These are phyloP conservation scores for Steinernema carpocapsae DNA, from an alignment of 2,888 invertebrate species.

Conservation along the genomic window DNA sequence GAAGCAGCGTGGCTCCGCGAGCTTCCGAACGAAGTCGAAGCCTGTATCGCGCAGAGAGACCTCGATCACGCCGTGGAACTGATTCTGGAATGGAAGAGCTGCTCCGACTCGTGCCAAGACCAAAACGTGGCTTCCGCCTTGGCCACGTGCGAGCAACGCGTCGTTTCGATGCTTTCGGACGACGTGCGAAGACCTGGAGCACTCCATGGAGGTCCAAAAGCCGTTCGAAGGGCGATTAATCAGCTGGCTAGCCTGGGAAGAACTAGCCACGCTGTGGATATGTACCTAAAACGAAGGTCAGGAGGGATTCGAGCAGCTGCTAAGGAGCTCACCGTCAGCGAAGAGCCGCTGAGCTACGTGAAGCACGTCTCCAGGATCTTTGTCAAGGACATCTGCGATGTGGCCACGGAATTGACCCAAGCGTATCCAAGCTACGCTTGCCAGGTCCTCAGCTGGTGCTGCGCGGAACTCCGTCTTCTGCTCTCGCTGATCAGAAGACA, in stretches of 20 bases:
- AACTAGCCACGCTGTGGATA: conserved; percentile 64
- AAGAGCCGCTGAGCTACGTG: conserved; percentile 66
- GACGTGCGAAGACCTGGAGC: conserved; percentile 63
- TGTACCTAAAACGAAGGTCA: conserved; percentile 61
- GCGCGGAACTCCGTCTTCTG: conserved; percentile 62
- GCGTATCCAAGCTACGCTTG: conserved; percentile 56
- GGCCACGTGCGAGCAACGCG: conserved; percentile 59
- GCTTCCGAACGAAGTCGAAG: conserved; percentile 58
- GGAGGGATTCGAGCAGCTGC: conserved; percentile 50
- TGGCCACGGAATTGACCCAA: conserved; percentile 54
- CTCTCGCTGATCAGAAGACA: conserved; percentile 62
- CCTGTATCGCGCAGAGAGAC: conserved; percentile 31
- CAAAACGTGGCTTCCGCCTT: conserved; percentile 39
- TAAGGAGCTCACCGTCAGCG: conserved; percentile 52
- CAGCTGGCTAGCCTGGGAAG: conserved; percentile 44
- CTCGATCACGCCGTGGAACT: conserved; percentile 60
- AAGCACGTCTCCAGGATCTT: conserved; percentile 51
- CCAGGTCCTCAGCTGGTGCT: conserved; percentile 71
- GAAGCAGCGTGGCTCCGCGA: conserved; percentile 59
- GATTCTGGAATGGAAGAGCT: conserved; percentile 64
- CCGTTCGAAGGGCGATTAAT: conserved; percentile 50
- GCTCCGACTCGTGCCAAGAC: conserved; percentile 50
- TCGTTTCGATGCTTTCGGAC: conserved; percentile 61
- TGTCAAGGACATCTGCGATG: conserved; percentile 58
- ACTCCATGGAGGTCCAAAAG: conserved; percentile 62